phyloP scores from a whole-genome alignment of 2,888 invertebrate genomes.

The Volucella bombylans region DNA sequence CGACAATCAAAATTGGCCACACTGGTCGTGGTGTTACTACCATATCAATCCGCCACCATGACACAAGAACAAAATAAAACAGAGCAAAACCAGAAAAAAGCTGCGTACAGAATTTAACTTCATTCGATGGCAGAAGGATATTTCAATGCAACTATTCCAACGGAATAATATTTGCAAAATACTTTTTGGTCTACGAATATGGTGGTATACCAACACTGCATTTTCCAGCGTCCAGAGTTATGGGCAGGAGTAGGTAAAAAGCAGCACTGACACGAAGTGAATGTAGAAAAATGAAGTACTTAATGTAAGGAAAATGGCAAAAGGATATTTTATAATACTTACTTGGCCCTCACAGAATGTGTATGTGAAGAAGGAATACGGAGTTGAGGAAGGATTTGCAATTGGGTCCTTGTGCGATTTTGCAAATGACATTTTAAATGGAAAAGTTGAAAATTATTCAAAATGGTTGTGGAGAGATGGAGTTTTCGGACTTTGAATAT shows the following conservation, averaged over 20 bases:
- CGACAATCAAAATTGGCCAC: too few relatives aligned
- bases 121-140: constrained; percentile 60
- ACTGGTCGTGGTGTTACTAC: too few relatives aligned
- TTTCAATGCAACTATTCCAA: constrained; percentile 64
- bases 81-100: constrained; percentile 30
- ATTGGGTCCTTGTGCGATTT: constrained; percentile 67
- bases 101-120: constrained; percentile 68
- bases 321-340: constrained; percentile 47
- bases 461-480: constrained; percentile 65
- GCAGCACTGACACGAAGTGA: neutral
- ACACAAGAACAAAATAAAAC: constrained; percentile 21
- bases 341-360: constrained; percentile 39
- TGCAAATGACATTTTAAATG: constrained; percentile 73
- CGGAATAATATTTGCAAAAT: constrained; percentile 71
- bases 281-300: constrained; percentile 45
- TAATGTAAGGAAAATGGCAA: constrained; percentile 52
- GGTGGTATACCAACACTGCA: constrained; percentile 20
- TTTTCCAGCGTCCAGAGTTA: neutral
- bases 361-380: constrained; percentile 22
- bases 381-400: constrained; percentile 63
- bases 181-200: constrained; percentile 52
- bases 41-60: neutral
- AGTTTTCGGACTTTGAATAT: constrained; percentile 69
- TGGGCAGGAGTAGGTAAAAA: neutral
- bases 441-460: constrained; percentile 74